phyloP scores from a whole-genome alignment of 2,888 invertebrate species.

The Drosophila suboccidentalis region DNA sequence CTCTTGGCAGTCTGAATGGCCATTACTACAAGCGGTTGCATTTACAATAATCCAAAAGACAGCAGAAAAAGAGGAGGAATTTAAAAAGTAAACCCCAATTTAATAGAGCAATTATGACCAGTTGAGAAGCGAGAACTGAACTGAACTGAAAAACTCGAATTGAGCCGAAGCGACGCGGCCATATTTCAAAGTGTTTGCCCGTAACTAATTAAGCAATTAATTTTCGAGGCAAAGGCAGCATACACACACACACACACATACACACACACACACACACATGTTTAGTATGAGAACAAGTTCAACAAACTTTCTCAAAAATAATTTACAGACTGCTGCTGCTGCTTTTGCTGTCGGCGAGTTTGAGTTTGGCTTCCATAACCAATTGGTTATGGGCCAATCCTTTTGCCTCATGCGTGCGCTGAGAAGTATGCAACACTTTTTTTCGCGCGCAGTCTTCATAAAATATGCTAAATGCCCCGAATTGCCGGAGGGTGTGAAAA shows the following conservation, averaged over 20 bases:
- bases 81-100: constrained; percentile 71
- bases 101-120: constrained; percentile 82
- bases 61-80: constrained; percentile 20
- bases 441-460: constrained; percentile 52
- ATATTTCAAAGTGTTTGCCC: constrained; percentile 80
- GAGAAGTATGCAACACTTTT: constrained; percentile 69
- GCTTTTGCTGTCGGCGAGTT: constrained; percentile 7
- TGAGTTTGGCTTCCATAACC: constrained; percentile 27
- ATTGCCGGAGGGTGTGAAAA: constrained; percentile 78
- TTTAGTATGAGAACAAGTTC: constrained; percentile 60
- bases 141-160: constrained; percentile 32
- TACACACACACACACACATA: constrained; percentile 26
- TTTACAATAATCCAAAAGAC: constrained; percentile 37
- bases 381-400: constrained; percentile 48
- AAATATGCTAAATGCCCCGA: constrained; percentile 79
- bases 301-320: constrained; percentile 73
- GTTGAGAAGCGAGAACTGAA: constrained; percentile 59
- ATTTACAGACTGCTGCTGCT: constrained; percentile 56
- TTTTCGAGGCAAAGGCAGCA: constrained; percentile 61
- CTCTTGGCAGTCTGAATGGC: constrained; percentile 28
- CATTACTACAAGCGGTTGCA: constrained; percentile 70
- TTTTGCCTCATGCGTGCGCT: constrained; percentile 65
- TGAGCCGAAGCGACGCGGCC: constrained; percentile 68
- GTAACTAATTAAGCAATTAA: constrained; percentile 84
- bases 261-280: constrained; percentile 25